Base-by-base conservation (phyloP, 2,888 invertebrate species). In the Thera britannica region DNA sequence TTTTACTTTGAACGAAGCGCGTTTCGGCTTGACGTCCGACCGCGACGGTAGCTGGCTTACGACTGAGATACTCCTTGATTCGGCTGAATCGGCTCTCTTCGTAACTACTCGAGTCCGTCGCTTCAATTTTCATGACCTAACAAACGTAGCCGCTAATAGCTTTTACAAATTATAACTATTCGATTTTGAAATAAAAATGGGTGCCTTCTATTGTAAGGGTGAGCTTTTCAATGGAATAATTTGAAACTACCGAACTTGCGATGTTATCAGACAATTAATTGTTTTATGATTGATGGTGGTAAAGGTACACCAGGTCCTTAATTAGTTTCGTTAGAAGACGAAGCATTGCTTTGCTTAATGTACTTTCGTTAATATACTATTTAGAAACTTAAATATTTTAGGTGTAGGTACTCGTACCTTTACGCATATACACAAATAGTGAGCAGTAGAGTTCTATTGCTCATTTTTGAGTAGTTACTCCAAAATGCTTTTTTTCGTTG, bases 61-160 rank as follows among this genome's bases (percentile, higher is more conserved):
- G 77, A 91, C 92, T 92, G 86, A 86, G 75, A 68, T 75, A 80
- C 76, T 81, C 77, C 72, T 73, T 23, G 23, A 23, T 23, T 23
- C 23, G 7, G 72, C 69, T 71, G 70, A 68, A 79, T 81, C 81
- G 79, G 82, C 73, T 78, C 77, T 73, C 74, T 80, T 84, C 80
- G 82, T 81, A 76, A 78, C 82, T 81, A 78, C 84, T 84, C 86
- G 54, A 57, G 56, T 60, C 46, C 82, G 87, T 87, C 86, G 85
- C 85, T 87, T 87, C 86, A 86, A 86, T 89, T 90, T 88, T 88
- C 88, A 85, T 87, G 86, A 89, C 89, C 88, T 87, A 88, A 87
- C 82, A 81, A 81, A 83, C 81, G 81, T 82, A 83, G 86, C 87
- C 85, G 84, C 88, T 90, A 88, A 86, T 83, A 79, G 80, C 75